Evolutionary conservation across 92 coral and sea anemone species (phyloP).

Genomic region (Heliopora coerulea): DNA sequence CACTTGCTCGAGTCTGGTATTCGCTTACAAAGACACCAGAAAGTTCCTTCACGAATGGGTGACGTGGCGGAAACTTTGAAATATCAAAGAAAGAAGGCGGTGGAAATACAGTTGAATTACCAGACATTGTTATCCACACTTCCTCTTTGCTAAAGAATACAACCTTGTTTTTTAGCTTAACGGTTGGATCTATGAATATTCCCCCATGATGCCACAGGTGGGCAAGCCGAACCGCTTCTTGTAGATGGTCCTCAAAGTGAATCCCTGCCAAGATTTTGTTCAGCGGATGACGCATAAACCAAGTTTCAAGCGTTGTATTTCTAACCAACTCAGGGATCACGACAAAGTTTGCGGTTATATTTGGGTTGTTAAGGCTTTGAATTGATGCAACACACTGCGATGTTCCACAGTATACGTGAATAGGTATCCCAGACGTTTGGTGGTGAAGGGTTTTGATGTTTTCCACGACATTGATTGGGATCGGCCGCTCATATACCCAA

Average conservation of each 20-base stretch:
- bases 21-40: background rate
- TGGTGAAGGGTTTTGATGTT: slow-evolving; percentile 7
- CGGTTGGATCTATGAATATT: no score
- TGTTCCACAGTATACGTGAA: slow-evolving; percentile 25
- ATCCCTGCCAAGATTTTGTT: slow-evolving; percentile 32
- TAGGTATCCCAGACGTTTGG: background rate
- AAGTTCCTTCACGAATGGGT: no score
- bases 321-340: slow-evolving; percentile 8
- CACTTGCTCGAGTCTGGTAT: background rate
- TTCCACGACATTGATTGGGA: slow-evolving; percentile 17
- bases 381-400: background rate
- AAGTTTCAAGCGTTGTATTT: slow-evolving; percentile 10
- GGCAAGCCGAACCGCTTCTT: slow-evolving; percentile 21
- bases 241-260: slow-evolving; percentile 44
- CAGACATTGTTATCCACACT: background rate
- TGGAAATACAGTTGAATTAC: no score
- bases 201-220: slow-evolving; percentile 17
- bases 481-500: slow-evolving; percentile 29
- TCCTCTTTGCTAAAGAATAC: background rate
- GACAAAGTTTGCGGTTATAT: slow-evolving; percentile 11
- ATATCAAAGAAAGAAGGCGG: no score
- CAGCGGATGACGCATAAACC: slow-evolving; percentile 36
- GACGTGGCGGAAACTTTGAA: no score
- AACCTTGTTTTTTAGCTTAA: background rate
- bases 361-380: background rate